Conservation (phyloP, 2,888 invertebrate genomes). For the Aporophyla lueneburgensis region DNA sequence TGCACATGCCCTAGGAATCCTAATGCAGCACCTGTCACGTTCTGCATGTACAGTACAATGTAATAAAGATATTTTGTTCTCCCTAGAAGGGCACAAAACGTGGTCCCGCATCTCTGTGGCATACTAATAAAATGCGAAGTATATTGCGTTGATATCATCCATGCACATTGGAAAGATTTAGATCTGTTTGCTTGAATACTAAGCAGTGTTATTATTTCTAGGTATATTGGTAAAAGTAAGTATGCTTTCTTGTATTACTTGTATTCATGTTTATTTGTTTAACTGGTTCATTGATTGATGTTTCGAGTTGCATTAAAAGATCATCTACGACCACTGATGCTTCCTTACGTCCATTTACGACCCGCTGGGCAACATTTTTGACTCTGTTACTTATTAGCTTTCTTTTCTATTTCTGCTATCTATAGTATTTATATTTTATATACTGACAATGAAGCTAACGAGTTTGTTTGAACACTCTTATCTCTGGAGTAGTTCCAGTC, state of each 20-base stretch:
- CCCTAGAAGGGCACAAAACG: conserved; percentile 54
- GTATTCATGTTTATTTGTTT: neutral
- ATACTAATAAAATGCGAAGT: conserved; percentile 59
- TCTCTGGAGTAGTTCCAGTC: too few species aligned
- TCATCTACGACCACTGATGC: neutral
- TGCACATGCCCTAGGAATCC: conserved; percentile 39
- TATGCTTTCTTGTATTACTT: conserved; percentile 6
- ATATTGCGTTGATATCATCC: conserved; percentile 42
- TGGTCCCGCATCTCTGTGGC: conserved; percentile 33
- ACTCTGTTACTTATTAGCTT: too few species aligned
- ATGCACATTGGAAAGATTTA: conserved; percentile 40
- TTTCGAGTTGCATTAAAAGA: neutral
- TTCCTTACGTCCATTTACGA: neutral
- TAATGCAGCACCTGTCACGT: conserved; percentile 42
- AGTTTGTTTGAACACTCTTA: too few species aligned
- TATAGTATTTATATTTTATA: too few species aligned
- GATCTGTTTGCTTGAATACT: conserved; percentile 48
- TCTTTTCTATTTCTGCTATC: too few species aligned
- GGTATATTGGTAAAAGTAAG: neutral
- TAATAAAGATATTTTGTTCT: conserved; percentile 47
- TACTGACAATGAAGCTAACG: too few species aligned
- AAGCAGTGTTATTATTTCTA: conserved; percentile 27
- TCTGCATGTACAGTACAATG: conserved; percentile 26
- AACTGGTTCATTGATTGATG: neutral
- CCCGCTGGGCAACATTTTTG: neutral